Evolutionary conservation across 2,888 invertebrate genomes (phyloP).

Genomic region (Eudemis profundana): DNA sequence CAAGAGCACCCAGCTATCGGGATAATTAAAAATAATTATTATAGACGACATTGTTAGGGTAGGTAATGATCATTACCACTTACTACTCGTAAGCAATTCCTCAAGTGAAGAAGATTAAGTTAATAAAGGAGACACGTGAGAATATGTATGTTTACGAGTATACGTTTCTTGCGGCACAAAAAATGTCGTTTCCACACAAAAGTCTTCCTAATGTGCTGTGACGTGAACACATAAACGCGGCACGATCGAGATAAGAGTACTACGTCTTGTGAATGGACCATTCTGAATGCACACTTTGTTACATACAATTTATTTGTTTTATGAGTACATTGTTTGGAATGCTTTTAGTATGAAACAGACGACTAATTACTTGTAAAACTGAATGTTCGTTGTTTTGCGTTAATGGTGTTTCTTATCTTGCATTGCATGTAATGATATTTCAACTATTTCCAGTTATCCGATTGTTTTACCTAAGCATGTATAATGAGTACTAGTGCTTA

Average conservation of each 20-base stretch:
- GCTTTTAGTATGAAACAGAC: neutral
- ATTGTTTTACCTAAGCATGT: too few relatives aligned
- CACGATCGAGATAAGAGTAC: constrained; percentile 30
- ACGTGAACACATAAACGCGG: constrained; percentile 16
- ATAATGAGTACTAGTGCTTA: too few relatives aligned
- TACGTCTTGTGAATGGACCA: constrained; percentile 17
- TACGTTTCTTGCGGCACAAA: neutral
- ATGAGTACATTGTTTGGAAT: constrained; percentile 3
- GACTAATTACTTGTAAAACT: neutral
- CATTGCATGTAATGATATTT: too few relatives aligned
- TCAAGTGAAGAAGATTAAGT: too few relatives aligned
- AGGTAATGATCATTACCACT: too few relatives aligned
- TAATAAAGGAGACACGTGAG: too few relatives aligned
- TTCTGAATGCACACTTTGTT: neutral
- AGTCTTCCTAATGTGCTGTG: constrained; percentile 27
- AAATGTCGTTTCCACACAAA: constrained; percentile 10
- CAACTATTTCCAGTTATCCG: too few relatives aligned
- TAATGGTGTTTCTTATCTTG: too few relatives aligned
- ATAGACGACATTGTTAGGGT: too few relatives aligned
- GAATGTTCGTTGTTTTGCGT: neutral
- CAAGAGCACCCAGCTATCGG: too few relatives aligned
- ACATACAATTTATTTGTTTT: neutral
- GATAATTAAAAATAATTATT: too few relatives aligned
- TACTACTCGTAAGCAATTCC: too few relatives aligned
- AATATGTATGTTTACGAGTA: neutral